phyloP scores from a whole-genome alignment of 2,797 vertebrate genomes.

The Lepus oiostolus region DNA sequence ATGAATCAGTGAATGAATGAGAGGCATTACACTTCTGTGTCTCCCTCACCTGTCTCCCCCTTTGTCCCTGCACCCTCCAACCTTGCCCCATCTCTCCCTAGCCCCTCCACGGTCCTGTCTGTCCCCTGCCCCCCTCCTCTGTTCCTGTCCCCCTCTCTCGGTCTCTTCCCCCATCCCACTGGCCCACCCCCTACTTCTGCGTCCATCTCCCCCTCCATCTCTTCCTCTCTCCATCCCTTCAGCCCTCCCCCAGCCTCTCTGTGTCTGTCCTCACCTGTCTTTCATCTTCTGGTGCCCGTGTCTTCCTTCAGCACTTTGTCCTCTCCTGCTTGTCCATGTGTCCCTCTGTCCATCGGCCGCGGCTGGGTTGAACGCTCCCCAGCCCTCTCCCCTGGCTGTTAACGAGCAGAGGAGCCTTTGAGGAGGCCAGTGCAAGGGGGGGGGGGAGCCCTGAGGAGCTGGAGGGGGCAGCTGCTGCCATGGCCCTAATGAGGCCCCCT shows the following conservation, averaged over 20 bases:
- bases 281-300: neutral
- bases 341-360: neutral
- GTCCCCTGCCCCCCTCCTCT: neutral
- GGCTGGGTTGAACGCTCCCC: neutral
- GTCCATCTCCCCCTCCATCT: neutral
- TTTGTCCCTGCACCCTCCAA: too few species aligned
- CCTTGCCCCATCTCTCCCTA: neutral
- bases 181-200: neutral
- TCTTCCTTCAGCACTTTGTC: neutral
- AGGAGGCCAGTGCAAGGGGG: conserved; percentile 59
- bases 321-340: neutral
- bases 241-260: neutral
- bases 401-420: conserved; percentile 82
- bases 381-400: conserved; percentile 63
- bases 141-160: neutral
- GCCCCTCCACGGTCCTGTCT: too few species aligned
- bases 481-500: conserved; percentile 80
- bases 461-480: conserved; percentile 81
- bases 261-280: too few species aligned
- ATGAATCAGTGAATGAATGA: neutral
- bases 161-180: too few species aligned
- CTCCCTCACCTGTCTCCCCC: neutral
- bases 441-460: conserved; percentile 62
- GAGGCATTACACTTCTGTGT: neutral
- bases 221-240: neutral